Evolutionary conservation across 2,797 vertebrate species (phyloP).

Genomic region (Glyptemys insculpta): DNA sequence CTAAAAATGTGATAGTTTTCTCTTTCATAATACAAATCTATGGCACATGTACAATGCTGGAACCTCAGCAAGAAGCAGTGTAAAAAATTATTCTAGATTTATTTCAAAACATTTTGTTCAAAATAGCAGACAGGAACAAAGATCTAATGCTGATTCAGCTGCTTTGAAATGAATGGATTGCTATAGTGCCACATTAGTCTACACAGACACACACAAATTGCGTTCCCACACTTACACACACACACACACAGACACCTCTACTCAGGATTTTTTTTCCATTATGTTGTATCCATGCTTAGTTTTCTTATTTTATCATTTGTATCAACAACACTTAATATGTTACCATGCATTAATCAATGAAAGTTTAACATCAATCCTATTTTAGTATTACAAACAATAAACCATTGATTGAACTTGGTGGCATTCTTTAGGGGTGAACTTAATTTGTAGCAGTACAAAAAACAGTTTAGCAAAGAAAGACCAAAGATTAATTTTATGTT

Average conservation of each 20-base stretch:
- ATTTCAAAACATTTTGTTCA: not conserved
- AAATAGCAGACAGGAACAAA: constrained; percentile 22
- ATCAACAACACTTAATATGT: constrained; percentile 68
- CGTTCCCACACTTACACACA: not conserved
- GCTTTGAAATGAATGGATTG: constrained; percentile 51
- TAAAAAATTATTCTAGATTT: constrained; percentile 33
- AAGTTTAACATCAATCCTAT: constrained; percentile 69
- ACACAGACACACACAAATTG: not conserved
- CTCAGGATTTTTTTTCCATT: not conserved
- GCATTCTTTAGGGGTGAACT: constrained; percentile 29
- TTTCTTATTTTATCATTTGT: constrained; percentile 12
- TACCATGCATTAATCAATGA: constrained; percentile 59
- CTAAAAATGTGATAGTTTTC: not conserved
- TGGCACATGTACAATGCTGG: constrained; percentile 44
- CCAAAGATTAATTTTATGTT: constrained; percentile 49
- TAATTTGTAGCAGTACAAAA: constrained; percentile 40
- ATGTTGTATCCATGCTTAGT: constrained; percentile 5
- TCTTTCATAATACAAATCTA: constrained; percentile 39
- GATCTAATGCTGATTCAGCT: constrained; percentile 15
- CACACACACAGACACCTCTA: not conserved
- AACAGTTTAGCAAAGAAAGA: constrained; percentile 52
- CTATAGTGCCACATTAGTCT: not conserved
- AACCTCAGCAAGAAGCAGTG: constrained; percentile 58
- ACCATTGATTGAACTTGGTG: constrained; percentile 46
- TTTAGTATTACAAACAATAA: constrained; percentile 36